Conservation (phyloP, 2,797 vertebrate genomes). For the Acomys russatus region DNA sequence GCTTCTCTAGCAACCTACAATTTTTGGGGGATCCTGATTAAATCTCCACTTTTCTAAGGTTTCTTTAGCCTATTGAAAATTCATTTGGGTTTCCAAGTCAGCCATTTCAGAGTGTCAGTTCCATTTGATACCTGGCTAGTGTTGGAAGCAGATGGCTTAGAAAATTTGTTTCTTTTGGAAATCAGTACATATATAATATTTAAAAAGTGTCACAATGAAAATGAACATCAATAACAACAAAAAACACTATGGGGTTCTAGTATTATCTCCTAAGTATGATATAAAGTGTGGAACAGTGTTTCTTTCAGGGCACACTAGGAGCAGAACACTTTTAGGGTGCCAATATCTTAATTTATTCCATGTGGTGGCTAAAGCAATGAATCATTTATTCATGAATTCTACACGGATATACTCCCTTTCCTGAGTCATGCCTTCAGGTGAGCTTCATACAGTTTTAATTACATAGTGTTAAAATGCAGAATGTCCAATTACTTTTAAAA, state of each 20-base stretch:
- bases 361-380: neutral
- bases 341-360: neutral
- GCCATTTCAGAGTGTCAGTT: neutral
- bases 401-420: neutral
- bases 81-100: neutral
- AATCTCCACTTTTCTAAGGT: neutral
- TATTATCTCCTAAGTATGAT: too few species aligned
- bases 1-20: neutral
- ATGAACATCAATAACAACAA: neutral
- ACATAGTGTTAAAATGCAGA: neutral
- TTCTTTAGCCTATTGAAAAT: neutral
- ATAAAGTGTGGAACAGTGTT: neutral
- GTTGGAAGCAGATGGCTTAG: neutral
- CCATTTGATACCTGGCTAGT: neutral
- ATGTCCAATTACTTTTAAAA: neutral
- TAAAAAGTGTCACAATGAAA: neutral
- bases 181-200: too few species aligned
- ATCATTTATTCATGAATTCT: neutral
- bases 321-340: neutral
- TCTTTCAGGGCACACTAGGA: neutral
- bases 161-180: neutral
- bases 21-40: neutral
- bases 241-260: accelerated
- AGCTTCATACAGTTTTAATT: neutral
- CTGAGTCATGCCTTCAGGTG: neutral